Evolutionary conservation across 1,140 invertebrate genomes (phyloP).

Genomic region (Zaprionus camerounensis): DNA sequence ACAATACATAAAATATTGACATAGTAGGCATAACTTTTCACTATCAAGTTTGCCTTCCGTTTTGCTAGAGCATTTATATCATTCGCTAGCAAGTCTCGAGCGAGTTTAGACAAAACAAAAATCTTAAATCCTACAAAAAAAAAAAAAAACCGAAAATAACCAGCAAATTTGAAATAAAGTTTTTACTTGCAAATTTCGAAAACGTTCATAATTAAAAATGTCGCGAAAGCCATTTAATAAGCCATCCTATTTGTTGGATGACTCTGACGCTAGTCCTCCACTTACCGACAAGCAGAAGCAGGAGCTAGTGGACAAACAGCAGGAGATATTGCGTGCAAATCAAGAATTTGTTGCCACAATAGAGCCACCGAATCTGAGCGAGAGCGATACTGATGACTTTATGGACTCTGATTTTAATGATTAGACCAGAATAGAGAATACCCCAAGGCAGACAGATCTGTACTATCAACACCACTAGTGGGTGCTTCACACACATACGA

Average conservation of each 20-base stretch:
- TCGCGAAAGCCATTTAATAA: background rate
- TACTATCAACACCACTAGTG: background rate
- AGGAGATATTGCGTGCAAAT: background rate
- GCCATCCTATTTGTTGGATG: background rate
- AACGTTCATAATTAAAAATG: background rate
- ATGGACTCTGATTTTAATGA: background rate
- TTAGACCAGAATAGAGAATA: background rate
- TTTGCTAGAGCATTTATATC: background rate
- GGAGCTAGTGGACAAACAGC: background rate
- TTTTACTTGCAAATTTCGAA: background rate
- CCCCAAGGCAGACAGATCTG: background rate
- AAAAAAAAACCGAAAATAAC: background rate
- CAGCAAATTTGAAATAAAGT: background rate
- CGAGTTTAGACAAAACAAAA: background rate
- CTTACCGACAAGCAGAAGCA: background rate
- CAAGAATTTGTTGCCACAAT: background rate
- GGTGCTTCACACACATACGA: too few relatives aligned
- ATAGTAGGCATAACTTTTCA: background rate
- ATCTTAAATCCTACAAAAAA: background rate
- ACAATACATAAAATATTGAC: background rate
- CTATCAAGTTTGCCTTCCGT: background rate
- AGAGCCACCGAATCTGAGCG: slow-evolving; percentile 5
- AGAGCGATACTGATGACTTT: background rate
- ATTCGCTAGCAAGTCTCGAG: background rate
- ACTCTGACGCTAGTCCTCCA: background rate